A percentile compares a stretch with the other conserved stretches of the same genome.
phyloP scores from a whole-genome alignment of 2,888 invertebrate species.

The Meteorus cinctellus region DNA sequence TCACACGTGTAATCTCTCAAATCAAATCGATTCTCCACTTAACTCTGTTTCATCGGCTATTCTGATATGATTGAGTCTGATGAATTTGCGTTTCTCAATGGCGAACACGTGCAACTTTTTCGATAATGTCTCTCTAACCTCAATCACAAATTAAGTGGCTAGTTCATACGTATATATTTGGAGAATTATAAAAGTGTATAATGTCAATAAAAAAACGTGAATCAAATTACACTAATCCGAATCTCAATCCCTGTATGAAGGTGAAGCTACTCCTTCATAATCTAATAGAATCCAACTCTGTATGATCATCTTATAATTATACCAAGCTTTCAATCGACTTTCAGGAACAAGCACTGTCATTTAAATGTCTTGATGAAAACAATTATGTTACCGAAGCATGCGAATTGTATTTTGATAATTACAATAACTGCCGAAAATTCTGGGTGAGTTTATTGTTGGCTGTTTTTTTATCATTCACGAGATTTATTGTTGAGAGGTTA shows the following conservation, averaged over 20 bases:
- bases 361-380: slow-evolving; percentile 82
- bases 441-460: slow-evolving; percentile 78
- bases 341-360: slow-evolving; percentile 84
- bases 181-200: too few species aligned
- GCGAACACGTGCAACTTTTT: too few species aligned
- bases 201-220: too few species aligned
- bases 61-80: neutral
- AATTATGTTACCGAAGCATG: slow-evolving; percentile 82
- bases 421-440: slow-evolving; percentile 85
- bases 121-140: neutral
- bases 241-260: too few species aligned
- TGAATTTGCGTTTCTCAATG: too few species aligned
- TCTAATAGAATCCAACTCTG: too few species aligned
- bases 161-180: too few species aligned
- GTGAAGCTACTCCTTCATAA: too few species aligned
- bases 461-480: neutral
- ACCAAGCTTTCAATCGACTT: slow-evolving; percentile 50
- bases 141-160: neutral
- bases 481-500: neutral
- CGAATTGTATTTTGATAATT: slow-evolving; percentile 82
- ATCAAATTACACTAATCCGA: too few species aligned
- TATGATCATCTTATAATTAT: too few species aligned
- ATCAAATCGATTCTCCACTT: slow-evolving; percentile 38
- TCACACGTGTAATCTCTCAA: slow-evolving; percentile 64
- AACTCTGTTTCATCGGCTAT: neutral